These are phyloP conservation scores for Aurelia aurita DNA, from an alignment of 30 jellyfish, hydroid and myxozoan genomes.

Conservation along the genomic window DNA sequence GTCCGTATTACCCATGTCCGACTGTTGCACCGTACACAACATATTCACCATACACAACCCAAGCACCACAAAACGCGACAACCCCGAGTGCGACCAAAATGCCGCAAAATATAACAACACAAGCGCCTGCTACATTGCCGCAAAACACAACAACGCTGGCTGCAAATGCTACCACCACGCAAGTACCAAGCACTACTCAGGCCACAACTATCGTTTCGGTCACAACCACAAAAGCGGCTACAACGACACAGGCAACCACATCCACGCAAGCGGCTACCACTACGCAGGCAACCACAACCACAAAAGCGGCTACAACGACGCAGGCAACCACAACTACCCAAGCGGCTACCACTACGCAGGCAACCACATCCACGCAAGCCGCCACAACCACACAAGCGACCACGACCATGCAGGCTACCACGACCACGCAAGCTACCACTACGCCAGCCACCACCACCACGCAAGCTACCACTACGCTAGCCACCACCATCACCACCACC, in stretches of 20 bases:
- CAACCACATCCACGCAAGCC: conserved; percentile 3
- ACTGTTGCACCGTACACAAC: conserved; percentile 13
- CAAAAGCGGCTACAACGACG: conserved; percentile 19
- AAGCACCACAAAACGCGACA: background rate
- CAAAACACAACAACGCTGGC: too few relatives aligned
- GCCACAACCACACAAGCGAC: conserved; percentile 16
- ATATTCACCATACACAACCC: conserved; percentile 36
- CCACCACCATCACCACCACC: conserved; percentile 33
- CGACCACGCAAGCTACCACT: conserved; percentile 65
- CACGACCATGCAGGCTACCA: conserved; percentile 27
- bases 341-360: conserved; percentile 4
- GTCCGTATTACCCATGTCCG: conserved; percentile 51
- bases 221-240: conserved; percentile 8
- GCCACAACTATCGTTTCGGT: background rate
- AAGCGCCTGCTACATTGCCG: conserved; percentile 1
- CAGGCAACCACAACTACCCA: background rate
- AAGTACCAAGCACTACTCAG: conserved; percentile 14
- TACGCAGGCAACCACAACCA: background rate
- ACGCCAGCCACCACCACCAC: conserved; percentile 57
- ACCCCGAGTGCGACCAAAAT: conserved; percentile 5
- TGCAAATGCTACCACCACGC: background rate
- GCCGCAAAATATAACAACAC: conserved; percentile 17
- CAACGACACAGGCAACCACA: too few relatives aligned
- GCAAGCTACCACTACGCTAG: conserved; percentile 35
- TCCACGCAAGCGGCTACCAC: conserved; percentile 20